A percentile compares a stretch with the other conserved stretches of the same genome.
Evolutionary conservation across 2,888 invertebrate species (phyloP).

Genomic region (Automeris io): DNA sequence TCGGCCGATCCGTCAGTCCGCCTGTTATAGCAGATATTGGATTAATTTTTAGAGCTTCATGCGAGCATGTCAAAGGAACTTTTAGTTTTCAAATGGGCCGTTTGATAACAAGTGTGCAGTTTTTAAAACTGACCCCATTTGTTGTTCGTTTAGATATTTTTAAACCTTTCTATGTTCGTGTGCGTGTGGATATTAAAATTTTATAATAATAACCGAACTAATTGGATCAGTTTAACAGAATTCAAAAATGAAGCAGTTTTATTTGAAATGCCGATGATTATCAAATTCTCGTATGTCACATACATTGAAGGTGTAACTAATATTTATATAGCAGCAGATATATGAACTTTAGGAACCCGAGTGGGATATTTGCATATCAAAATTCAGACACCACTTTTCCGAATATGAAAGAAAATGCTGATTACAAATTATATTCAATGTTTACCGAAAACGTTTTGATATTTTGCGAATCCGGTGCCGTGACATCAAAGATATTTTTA

Average conservation of each 20-base stretch:
- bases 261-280: no score
- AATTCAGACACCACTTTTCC: background rate
- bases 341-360: no score
- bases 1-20: conserved; percentile 18
- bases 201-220: no score
- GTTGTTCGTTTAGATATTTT: background rate
- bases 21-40: conserved; percentile 12
- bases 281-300: no score
- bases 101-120: background rate
- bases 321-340: no score
- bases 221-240: no score
- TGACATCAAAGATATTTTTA: conserved; percentile 6
- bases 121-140: background rate
- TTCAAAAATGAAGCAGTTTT: no score
- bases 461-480: background rate
- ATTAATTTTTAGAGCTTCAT: conserved; percentile 8
- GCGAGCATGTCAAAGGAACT: conserved; percentile 8
- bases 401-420: background rate
- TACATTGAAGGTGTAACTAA: no score
- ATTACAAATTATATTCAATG: background rate
- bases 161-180: background rate
- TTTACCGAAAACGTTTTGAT: background rate
- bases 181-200: no score
- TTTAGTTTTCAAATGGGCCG: conserved; percentile 3
- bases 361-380: no score